Evolutionary conservation across 2,888 invertebrate genomes (phyloP).

Genomic region (Subacronicta megacephala): DNA sequence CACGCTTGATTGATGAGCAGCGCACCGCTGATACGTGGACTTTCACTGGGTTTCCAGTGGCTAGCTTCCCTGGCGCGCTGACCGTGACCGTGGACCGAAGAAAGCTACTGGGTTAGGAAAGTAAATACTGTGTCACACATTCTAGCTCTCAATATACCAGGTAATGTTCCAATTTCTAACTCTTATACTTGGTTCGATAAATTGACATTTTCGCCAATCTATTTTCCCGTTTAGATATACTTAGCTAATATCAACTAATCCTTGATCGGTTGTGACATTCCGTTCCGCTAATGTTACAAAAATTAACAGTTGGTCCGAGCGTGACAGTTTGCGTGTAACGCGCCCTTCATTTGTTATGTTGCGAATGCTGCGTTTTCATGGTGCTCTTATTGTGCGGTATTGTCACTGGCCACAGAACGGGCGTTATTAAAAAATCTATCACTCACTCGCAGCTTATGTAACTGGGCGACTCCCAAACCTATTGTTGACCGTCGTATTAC

Average conservation of each 20-base stretch:
- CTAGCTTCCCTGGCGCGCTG: slow-evolving; percentile 53
- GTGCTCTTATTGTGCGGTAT: slow-evolving; percentile 11
- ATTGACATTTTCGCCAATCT: slow-evolving; percentile 34
- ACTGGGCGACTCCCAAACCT: slow-evolving; percentile 49
- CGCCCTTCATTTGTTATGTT: slow-evolving; percentile 43
- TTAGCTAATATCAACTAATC: slow-evolving; percentile 36
- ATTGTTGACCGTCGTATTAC: slow-evolving; percentile 51
- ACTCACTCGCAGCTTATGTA: slow-evolving; percentile 61
- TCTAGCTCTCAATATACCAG: neutral
- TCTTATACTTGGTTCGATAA: slow-evolving; percentile 1
- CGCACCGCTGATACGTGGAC: slow-evolving; percentile 49
- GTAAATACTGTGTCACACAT: slow-evolving; percentile 48
- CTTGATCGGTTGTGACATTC: slow-evolving; percentile 55
- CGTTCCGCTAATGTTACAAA: slow-evolving; percentile 57
- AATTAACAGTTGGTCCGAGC: slow-evolving; percentile 52
- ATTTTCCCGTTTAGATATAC: slow-evolving; percentile 43
- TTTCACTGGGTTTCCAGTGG: slow-evolving; percentile 68
- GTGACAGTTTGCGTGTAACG: slow-evolving; percentile 37
- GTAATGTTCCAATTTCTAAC: slow-evolving; percentile 5
- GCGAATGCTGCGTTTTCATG: slow-evolving; percentile 5
- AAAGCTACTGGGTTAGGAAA: slow-evolving; percentile 69
- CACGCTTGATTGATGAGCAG: slow-evolving; percentile 47
- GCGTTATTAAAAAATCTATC: slow-evolving; percentile 41
- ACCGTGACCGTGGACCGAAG: slow-evolving; percentile 62
- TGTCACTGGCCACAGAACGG: slow-evolving; percentile 13